phyloP scores from a whole-genome alignment of 2,113 vertebrate species.

The Nerophis ophidion region DNA sequence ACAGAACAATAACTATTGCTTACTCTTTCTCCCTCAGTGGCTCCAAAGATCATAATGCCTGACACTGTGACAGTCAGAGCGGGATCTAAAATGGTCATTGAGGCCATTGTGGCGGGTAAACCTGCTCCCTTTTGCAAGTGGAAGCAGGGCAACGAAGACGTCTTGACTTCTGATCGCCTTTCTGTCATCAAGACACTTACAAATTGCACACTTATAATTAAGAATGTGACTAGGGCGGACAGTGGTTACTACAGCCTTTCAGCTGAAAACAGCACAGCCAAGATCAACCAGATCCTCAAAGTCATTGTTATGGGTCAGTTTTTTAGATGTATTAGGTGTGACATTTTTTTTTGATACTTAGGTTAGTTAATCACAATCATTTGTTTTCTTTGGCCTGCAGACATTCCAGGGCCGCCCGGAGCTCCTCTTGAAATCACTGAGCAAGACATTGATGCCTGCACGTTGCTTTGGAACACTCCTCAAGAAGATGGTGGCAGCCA shows the following conservation, averaged over 20 bases:
- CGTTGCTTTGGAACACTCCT: slow-evolving; percentile 89
- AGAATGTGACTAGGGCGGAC: slow-evolving; percentile 87
- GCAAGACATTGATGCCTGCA: slow-evolving; percentile 86
- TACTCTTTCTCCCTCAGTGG: slow-evolving; percentile 69
- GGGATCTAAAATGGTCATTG: slow-evolving; percentile 87
- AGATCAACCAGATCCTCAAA: slow-evolving; percentile 84
- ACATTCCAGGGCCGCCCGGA: slow-evolving; percentile 92
- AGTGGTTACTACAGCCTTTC: slow-evolving; percentile 89
- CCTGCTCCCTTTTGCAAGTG: slow-evolving; percentile 86
- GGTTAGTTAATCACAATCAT: background rate
- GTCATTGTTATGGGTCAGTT: slow-evolving; percentile 86
- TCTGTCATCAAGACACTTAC: slow-evolving; percentile 81
- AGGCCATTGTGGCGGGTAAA: slow-evolving; percentile 91
- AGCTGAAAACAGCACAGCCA: slow-evolving; percentile 85
- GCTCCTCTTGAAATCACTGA: slow-evolving; percentile 88
- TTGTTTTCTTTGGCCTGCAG: slow-evolving; percentile 56
- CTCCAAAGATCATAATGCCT: slow-evolving; percentile 90
- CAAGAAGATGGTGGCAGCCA: slow-evolving; percentile 93
- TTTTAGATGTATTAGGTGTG: background rate
- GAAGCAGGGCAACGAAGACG: slow-evolving; percentile 83
- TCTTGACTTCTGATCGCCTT: slow-evolving; percentile 86
- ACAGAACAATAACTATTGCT: background rate
- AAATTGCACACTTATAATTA: slow-evolving; percentile 83
- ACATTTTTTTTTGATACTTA: background rate
- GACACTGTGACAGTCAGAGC: slow-evolving; percentile 86